Evolutionary conservation across 2,113 vertebrate species (phyloP), one percentile per base, ranked within the genome.

Genomic region (Hoplias malabaricus): DNA sequence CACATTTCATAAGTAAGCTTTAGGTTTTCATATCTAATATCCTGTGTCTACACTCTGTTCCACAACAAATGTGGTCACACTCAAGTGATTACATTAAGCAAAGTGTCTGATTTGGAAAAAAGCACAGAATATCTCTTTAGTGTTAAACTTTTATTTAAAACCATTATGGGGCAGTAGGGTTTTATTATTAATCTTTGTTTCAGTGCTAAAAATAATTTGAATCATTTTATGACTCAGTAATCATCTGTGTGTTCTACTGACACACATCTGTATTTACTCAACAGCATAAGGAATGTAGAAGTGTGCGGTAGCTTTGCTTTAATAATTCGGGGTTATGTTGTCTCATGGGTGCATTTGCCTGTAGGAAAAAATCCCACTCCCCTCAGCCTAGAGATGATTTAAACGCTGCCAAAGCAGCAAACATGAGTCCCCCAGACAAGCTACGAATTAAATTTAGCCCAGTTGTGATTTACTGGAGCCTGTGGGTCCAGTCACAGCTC

Each of bases 381-480:
- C 29, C 57, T 69, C 43, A 21, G 27, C 59, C 46, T 11, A 59
- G 46, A 66, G 76, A 54, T 34, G 65, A 77, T 68, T 79, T 59
- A 77, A 46, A 76, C 63, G 56, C 62, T 77, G 79, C 79, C 78
- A 83, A 69, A 81, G 68, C 62, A 42, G 75, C 74, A 70, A 62
- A 82, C 69, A 69, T 31, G 16, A 69, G 33, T 75, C 75, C 75
- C n/a, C 73, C 83, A 82, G 81, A 85, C 82, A 78, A 84, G 78
- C 73, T 81, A 59, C 68, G 78, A 66, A 85, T 86, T 84, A 86
- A 82, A 83, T 83, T 76, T 84, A 77, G 77, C 70, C 78, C 77
- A 81, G 82, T 68, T 86, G 83, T 87, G 84, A 84, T 87, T 87
- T 87, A 81, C 83, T 87, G 86, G 86, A 87, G 86, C 78, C 86